Percentiles rank a stretch among this genome's conserved stretches.
These are phyloP conservation scores for Tapirus indicus DNA, from an alignment of 2,797 vertebrate genomes.

Conservation along the genomic window DNA sequence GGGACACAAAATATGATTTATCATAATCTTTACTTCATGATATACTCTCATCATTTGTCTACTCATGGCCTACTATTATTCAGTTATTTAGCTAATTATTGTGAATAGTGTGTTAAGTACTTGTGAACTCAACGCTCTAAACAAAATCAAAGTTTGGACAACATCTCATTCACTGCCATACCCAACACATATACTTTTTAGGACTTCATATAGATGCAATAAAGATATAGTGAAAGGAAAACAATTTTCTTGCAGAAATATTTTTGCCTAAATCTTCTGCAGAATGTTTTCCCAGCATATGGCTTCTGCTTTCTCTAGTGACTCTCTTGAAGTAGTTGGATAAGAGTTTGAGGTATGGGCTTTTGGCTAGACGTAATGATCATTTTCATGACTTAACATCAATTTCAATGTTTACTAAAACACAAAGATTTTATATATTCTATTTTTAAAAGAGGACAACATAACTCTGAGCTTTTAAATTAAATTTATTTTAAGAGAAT, in stretches of 20 bases:
- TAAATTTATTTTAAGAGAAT: conserved; percentile 51
- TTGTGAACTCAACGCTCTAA: neutral
- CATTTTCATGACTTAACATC: neutral
- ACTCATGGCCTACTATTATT: neutral
- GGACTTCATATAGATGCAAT: neutral
- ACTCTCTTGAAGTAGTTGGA: neutral
- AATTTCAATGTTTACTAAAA: conserved; percentile 6
- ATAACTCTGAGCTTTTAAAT: neutral
- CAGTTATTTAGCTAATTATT: neutral
- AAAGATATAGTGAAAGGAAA: conserved; percentile 18
- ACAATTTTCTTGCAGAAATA: neutral
- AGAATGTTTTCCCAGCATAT: neutral
- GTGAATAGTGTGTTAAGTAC: neutral
- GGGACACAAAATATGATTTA: neutral
- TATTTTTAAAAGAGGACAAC: neutral
- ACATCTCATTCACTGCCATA: neutral
- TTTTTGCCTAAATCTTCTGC: neutral
- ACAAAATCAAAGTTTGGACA: neutral
- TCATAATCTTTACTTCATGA: neutral
- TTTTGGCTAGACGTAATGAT: neutral
- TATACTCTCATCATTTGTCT: neutral
- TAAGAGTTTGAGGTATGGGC: neutral
- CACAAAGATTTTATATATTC: neutral
- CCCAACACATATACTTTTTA: neutral
- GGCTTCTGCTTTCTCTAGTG: neutral